Conservation (phyloP, 2,113 vertebrate genomes). For the Neodontobutis hainanensis region DNA sequence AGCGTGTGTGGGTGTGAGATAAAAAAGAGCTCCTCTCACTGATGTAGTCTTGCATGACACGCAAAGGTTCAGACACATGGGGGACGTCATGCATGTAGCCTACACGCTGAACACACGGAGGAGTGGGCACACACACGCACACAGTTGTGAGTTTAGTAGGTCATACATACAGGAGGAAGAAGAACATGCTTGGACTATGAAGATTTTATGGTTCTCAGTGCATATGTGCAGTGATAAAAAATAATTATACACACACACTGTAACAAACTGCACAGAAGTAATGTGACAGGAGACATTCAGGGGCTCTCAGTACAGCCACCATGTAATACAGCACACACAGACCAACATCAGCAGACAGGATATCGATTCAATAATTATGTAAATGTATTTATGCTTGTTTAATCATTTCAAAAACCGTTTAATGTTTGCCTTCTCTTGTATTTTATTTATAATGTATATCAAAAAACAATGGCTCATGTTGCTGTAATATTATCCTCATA, state of each 20-base stretch:
- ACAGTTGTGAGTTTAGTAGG: constrained; percentile 40
- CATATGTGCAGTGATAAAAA: constrained; percentile 5
- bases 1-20: constrained; percentile 60
- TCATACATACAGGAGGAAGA: too few relatives aligned
- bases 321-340: too few relatives aligned
- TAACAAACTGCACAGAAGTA: not conserved
- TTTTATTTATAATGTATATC: too few relatives aligned
- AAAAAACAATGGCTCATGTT: too few relatives aligned
- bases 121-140: not conserved
- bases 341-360: too few relatives aligned
- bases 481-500: too few relatives aligned
- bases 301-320: too few relatives aligned
- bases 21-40: constrained; percentile 45
- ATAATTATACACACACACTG: constrained; percentile 37
- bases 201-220: constrained; percentile 42
- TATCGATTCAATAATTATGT: too few relatives aligned
- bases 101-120: constrained; percentile 24
- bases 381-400: too few relatives aligned
- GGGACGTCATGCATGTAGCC: constrained; percentile 30
- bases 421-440: too few relatives aligned
- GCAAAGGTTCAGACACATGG: constrained; percentile 27
- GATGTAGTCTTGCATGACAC: constrained; percentile 49
- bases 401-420: too few relatives aligned
- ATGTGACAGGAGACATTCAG: too few relatives aligned
- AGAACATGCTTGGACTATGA: constrained; percentile 28